Percentiles rank a stretch among this genome's conserved stretches.
Evolutionary conservation across 2,113 vertebrate species (phyloP).

Genomic region (Puma concolor): DNA sequence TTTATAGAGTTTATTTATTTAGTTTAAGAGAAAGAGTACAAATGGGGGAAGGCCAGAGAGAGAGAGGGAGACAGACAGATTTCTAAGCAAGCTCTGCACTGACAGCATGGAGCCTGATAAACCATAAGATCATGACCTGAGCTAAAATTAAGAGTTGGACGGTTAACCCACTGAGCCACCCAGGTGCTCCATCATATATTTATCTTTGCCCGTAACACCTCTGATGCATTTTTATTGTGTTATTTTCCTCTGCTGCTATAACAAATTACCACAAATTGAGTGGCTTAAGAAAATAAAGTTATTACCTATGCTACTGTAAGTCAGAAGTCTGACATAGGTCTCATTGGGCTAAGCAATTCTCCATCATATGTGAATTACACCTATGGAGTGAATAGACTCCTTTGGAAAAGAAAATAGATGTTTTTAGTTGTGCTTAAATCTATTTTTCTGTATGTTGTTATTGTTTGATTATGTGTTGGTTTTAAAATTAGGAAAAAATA

Average conservation of each 20-base stretch:
- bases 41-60: too few species aligned
- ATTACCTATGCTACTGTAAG: neutral
- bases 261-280: neutral
- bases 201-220: neutral
- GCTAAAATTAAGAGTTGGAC: too few species aligned
- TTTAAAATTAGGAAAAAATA: neutral
- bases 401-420: neutral
- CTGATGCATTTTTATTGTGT: neutral
- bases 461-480: neutral
- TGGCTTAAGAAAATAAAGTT: neutral
- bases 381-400: neutral
- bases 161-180: too few species aligned
- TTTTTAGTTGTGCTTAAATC: neutral
- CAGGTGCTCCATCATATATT: neutral
- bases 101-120: too few species aligned
- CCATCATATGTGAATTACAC: neutral
- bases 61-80: too few species aligned
- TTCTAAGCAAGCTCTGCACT: too few species aligned
- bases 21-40: too few species aligned
- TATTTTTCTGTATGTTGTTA: neutral
- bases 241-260: neutral
- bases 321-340: neutral
- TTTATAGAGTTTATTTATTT: too few species aligned
- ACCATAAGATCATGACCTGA: too few species aligned
- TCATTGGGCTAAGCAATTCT: neutral